These are phyloP conservation scores for Brachypterus glaber DNA, from an alignment of 2,888 invertebrate species.

Conservation along the genomic window DNA sequence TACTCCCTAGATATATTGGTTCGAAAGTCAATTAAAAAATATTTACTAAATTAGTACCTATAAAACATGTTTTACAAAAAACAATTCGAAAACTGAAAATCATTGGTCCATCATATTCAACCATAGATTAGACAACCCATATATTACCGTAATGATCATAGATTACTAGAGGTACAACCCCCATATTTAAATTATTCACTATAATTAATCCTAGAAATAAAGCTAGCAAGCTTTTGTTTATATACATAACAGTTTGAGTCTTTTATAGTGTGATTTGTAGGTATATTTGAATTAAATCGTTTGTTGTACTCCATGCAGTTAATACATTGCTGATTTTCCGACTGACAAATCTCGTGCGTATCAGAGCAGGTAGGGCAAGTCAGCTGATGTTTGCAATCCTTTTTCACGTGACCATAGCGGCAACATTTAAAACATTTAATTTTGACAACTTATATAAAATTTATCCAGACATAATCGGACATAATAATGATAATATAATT, in stretches of 20 bases:
- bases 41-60: too few species aligned
- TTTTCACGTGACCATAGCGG: not conserved
- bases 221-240: not conserved
- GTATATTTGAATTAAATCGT: not conserved
- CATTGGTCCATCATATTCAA: too few species aligned
- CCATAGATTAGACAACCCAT: too few species aligned
- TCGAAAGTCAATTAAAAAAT: too few species aligned
- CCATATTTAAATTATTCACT: not conserved
- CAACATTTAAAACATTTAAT: not conserved
- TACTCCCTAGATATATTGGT: too few species aligned
- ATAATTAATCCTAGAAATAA: conserved; percentile 1
- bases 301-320: not conserved
- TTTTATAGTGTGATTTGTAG: conserved; percentile 1
- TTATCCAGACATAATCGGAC: too few species aligned
- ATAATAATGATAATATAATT: too few species aligned
- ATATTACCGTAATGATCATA: too few species aligned
- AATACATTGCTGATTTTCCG: not conserved
- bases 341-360: not conserved
- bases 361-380: conserved; percentile 1
- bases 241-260: not conserved
- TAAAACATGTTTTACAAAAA: too few species aligned
- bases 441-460: too few species aligned
- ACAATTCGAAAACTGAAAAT: too few species aligned
- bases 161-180: too few species aligned
- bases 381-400: not conserved